Base-by-base conservation (phyloP, 2,797 vertebrate genomes). In the Antrozous pallidus region DNA sequence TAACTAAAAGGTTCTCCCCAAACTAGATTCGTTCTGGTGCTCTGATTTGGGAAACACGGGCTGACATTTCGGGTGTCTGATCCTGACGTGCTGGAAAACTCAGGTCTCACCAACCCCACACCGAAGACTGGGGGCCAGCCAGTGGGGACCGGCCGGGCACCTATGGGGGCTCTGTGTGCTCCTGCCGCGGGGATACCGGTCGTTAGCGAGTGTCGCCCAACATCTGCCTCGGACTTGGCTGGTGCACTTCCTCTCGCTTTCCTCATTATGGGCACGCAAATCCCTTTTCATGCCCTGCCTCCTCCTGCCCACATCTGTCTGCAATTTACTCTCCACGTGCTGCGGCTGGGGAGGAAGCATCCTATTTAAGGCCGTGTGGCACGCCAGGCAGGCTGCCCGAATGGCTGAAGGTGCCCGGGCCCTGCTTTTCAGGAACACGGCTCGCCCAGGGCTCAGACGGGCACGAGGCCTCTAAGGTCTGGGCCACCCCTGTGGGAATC, bases 301-400 rank as follows among this genome's bases (percentile, higher is more conserved):
- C 67, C 74, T 90, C 40, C 75, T 92, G 96, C 74, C 81, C 75
- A 80, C 96, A 90, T 95, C 94, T 96, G 96, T 56, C 91, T 71
- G 74, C 67, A 88, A 54, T 79, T 93, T 63, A 33, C 11, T 24
- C 75, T 17, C 58, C 31, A 38, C 0, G 13, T 33, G 80, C 79
- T 40, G 40, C 4, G 70, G 88, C 89, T 20, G 49, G 73, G 16
- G 77, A 40, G 75, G 87, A 79, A 90, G 88, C 10, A 10, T 33
- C 91, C 73, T 28, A 71, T 67, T 58, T 40, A 24, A 6, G 61
- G 40, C 13, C n/a, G 24, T 16, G 54, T 1, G 28, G 67, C 4
- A 49, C 0, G 28, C 28, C 56, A 33, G 49, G 71, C 73, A 61
- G 63, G 22, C 24, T 17, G 33, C n/a, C 56, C 0, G 0, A 31